Base-by-base conservation (phyloP, 2,113 vertebrate species). In the Daubentonia madagascariensis region DNA sequence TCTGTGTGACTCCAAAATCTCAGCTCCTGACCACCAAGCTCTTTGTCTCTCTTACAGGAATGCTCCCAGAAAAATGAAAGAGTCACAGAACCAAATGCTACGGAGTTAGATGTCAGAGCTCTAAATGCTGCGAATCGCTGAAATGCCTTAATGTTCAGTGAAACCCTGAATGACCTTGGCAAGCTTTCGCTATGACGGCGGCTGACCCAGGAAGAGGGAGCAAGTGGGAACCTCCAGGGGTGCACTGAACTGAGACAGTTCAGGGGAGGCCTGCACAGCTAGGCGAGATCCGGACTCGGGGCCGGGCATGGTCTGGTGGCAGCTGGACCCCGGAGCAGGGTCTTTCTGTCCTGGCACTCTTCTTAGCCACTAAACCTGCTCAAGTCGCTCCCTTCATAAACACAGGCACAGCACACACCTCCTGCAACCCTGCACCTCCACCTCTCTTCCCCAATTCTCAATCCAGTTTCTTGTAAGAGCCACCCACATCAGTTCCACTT, bases 71-170 rank as follows among this genome's bases (percentile, higher is more conserved):
- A 81, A 54, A 76, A 50, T 35, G 16, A 78, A 50, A 12, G 12
- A 70, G 3, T 9, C 12, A 54, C 1, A 22, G 12, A 28, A 37
- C n/a, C 30, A 83, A 68, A 70, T 0, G 10, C 11, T 0, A 9
- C 3, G 10, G 40, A 45, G 72, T 45, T 45, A 45, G 40, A 9
- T 52, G 52, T 63, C 7, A n/a, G 52, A 75, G 75, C 28, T 35
- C 28, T 12, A 43, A 61, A 72, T 30, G 20, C 75, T 3, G 14
- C 30, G n/a, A 72, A 50, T 3, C 6, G 2, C 28, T 8, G 40
- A 63, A 10, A 23, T 7, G 45, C 48, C 78, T 48, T 6, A 37
- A 14, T 0, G 3, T 25, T 80, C 22, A 13, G 1, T 32, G 68
- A 68, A 68, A 70, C 8, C 40, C 17, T 14, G 30, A 20, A n/a